Conservation (phyloP, 2,888 invertebrate species). For the Mimachlamys varia region DNA sequence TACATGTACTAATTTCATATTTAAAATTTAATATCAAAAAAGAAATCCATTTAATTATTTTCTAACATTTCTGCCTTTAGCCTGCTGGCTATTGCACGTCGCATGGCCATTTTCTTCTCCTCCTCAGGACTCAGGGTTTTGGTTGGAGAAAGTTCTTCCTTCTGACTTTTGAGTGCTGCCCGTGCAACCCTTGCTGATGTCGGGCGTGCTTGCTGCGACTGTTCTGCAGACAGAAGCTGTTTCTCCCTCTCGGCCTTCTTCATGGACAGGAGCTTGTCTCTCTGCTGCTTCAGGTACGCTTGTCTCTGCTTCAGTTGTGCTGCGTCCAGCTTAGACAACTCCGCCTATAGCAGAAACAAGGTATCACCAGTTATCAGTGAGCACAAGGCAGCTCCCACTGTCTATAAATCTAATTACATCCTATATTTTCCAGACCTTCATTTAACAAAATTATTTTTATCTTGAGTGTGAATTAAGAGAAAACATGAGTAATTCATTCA, state of each 20-base stretch:
- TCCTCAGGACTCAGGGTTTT: constrained; percentile 70
- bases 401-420: not conserved
- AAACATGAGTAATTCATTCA: no score
- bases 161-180: constrained; percentile 83
- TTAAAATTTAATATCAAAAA: not conserved
- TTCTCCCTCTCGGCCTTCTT: constrained; percentile 94
- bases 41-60: constrained; percentile 69
- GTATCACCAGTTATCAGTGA: not conserved
- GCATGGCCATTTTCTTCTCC: constrained; percentile 88
- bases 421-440: no score
- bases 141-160: constrained; percentile 45
- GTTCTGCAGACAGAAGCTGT: constrained; percentile 86
- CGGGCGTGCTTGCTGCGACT: constrained; percentile 84
- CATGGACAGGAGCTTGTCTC: constrained; percentile 94
- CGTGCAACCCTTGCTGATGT: constrained; percentile 90
- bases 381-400: not conserved
- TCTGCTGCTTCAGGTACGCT: constrained; percentile 92
- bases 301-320: constrained; percentile 84
- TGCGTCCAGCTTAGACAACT: constrained; percentile 73
- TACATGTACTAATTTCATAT: no score
- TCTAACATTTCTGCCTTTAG: constrained; percentile 93
- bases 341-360: constrained; percentile 61
- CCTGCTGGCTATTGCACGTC: constrained; percentile 92
- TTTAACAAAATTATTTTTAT: no score
- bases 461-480: no score